Percentiles rank a stretch among this genome's conserved stretches.
Evolutionary conservation across 2,797 vertebrate genomes (phyloP).

Genomic region (Lagorchestes hirsutus): DNA sequence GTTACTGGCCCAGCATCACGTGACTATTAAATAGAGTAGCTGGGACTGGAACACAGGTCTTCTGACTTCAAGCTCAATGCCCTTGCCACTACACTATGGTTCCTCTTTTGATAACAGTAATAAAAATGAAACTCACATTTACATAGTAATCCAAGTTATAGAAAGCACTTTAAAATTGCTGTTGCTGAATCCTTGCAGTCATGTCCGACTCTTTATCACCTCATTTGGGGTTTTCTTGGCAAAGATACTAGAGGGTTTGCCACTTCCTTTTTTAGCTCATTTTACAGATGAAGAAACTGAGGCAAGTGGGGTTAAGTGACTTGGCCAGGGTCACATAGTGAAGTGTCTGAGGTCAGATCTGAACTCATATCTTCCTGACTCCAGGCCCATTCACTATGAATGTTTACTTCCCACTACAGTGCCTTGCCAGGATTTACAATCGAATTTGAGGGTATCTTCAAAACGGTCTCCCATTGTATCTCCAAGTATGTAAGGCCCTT

Average conservation of each 20-base stretch:
- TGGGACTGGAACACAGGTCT: neutral
- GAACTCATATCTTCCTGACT: neutral
- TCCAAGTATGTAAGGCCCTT: neutral
- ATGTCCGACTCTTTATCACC: neutral
- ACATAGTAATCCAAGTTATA: neutral
- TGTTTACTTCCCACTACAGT: neutral
- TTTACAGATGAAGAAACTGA: neutral
- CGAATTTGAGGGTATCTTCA: neutral
- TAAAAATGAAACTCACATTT: neutral
- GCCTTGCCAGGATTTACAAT: neutral
- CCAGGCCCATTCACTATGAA: neutral
- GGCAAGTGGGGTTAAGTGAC: neutral
- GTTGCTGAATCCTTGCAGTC: neutral
- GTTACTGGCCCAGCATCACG: neutral
- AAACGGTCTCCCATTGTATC: neutral
- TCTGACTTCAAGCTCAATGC: neutral
- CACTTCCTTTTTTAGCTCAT: neutral
- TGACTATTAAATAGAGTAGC: neutral
- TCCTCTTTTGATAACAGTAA: neutral
- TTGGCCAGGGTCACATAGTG: neutral
- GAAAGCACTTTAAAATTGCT: neutral
- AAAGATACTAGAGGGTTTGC: neutral
- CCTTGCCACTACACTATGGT: neutral
- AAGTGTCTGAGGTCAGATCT: neutral
- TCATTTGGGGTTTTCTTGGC: neutral